Evolutionary conservation across 2,888 invertebrate species (phyloP), one percentile per base, ranked within the genome.

Genomic region (Tipula helvola): DNA sequence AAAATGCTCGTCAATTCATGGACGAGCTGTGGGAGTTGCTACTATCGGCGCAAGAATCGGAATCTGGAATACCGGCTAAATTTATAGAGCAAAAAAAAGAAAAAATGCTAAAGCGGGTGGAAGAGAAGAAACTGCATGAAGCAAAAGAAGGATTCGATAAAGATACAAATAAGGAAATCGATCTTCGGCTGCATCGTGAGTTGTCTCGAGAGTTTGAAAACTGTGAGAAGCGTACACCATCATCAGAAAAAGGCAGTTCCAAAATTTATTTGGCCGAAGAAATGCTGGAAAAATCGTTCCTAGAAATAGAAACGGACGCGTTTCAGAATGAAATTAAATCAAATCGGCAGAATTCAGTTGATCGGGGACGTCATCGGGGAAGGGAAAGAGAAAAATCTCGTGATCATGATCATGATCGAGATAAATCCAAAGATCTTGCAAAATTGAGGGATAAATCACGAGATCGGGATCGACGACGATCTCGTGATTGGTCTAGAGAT

Each of bases 1-100:
- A 98, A 92, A 98, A 99, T 92, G 98, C 99, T 18, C 94, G 99
- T 71, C 95, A 97, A 89, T 99, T 99, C 92, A 98, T 99, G 97
- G 96, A 96, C 3, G 99, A 99, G 91, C 93, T 99, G 87, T 99
- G 99, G 99, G 96, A 97, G 88, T 92, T 99, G 89, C 92, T 99
- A 88, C 93, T 98, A 88, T 98, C 98, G 87, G 99, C 99, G 1
- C 98, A 98, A 92, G 97, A 98, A 86, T 97, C 97, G 89, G 96
- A 97, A 84, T 96, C 96, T 88, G 99, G 99, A 13, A 99, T 99
- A 90, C 99, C 99, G 0, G 96, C 97, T 88, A 95, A 96, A 88
- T 96, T 99, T 90, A 94, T 99, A 87, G 97, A 99, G 91, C 96
- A 97, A 92, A 99, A 99, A 92, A 98, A 99, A 91, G 98, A 98